Evolutionary conservation across 2,113 vertebrate species (phyloP), one percentile per base, ranked within the genome.

Genomic region (Sapayoa aenigma): DNA sequence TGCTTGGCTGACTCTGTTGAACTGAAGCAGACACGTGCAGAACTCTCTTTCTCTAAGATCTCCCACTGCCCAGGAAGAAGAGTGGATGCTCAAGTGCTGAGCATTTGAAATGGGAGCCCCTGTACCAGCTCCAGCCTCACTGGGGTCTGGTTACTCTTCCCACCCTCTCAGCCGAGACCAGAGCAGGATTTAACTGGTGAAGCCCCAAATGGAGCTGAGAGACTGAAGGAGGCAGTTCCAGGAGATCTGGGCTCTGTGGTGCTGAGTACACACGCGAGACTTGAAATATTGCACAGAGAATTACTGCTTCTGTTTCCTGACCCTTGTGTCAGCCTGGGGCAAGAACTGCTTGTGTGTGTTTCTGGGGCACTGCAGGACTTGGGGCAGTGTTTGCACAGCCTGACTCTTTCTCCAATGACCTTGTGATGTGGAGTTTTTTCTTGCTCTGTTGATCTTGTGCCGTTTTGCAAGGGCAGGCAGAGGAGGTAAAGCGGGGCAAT

Each of bases 241-340:
- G 30, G 8, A 11, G 2, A 0, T 21, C 25, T 30, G 72, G 58
- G 35, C 37, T 74, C 59, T 0, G 2, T 33, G 25, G 33, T 9
- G 46, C 59, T 27, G 22, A n/a, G 60, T 53, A 22, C 21, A 5
- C 0, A 1, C 2, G 5, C 37, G 6, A 13, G 22, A 2, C 13
- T 53, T 74, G 60, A 8, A 9, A 13, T 12, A 6, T 5, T 21
- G 56, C 62, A 2, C 37, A 5, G 62, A 24, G 69, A 23, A 20
- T 15, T 0, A 1, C 33, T 11, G 37, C 39, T 81, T 14, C 68
- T 7, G 20, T 39, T 28, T 12, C 59, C 68, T 50, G 87, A n/a
- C 4, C 50, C 31, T 5, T 1, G 24, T 49, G 63, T 9, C 60
- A 46, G 56, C 42, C 13, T 3, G 4, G 55, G 75, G 79, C 55